A percentile compares a stretch with the other conserved stretches of the same genome.
phyloP scores from a whole-genome alignment of 1,140 invertebrate species.

The Pantala flavescens region DNA sequence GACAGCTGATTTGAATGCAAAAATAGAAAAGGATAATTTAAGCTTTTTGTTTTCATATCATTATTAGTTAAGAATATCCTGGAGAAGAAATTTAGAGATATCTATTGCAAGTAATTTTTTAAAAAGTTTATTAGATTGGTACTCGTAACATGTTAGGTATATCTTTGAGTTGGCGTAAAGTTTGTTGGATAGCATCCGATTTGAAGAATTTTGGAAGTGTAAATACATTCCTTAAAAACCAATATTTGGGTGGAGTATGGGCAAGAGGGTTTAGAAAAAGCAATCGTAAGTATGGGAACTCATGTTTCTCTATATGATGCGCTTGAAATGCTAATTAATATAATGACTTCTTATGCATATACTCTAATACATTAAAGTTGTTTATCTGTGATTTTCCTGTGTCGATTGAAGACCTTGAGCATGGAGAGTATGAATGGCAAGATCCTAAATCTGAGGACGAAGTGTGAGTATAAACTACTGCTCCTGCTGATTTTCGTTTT shows the following conservation, averaged over 20 bases:
- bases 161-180: neutral
- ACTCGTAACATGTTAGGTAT: neutral
- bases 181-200: neutral
- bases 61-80: too few species aligned
- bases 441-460: constrained; percentile 88
- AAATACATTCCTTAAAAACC: neutral
- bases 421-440: constrained; percentile 86
- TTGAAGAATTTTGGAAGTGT: neutral
- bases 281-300: neutral
- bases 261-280: neutral
- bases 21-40: too few species aligned
- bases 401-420: neutral
- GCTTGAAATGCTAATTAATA: neutral
- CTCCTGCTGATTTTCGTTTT: neutral
- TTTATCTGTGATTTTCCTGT: neutral
- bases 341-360: neutral
- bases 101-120: too few species aligned
- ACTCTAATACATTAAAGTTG: neutral
- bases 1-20: too few species aligned
- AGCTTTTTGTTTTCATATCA: too few species aligned
- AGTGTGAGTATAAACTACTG: constrained; percentile 52
- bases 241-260: neutral
- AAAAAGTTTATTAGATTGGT: too few species aligned
- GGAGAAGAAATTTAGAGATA: too few species aligned
- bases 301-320: too few species aligned